Percentiles rank a stretch among this genome's conserved stretches.
Evolutionary conservation across 2,797 vertebrate genomes (phyloP).

Genomic region (Hapalemur alaotrensis): DNA sequence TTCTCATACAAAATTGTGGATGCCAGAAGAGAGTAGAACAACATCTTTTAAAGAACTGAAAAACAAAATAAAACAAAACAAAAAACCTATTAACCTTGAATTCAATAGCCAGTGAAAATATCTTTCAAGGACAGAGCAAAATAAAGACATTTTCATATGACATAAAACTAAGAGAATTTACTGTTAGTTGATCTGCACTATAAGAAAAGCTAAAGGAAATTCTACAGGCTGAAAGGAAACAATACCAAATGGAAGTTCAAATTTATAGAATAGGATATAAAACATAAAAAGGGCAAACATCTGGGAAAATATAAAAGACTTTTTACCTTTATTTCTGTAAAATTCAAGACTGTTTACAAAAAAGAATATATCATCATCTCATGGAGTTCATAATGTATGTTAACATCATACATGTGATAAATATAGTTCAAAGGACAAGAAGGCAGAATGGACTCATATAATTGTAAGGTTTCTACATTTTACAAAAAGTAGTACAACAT

Average conservation of each 20-base stretch:
- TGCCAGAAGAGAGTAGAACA: background rate
- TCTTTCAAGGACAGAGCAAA: background rate
- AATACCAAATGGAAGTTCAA: background rate
- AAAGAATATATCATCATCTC: background rate
- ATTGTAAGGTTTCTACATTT: background rate
- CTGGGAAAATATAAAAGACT: background rate
- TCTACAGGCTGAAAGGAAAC: background rate
- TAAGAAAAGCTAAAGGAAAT: background rate
- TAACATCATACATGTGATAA: background rate
- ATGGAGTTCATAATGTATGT: background rate
- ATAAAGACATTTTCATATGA: background rate
- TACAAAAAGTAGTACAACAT: background rate
- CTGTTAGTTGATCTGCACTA: background rate
- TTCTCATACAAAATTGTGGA: conserved; percentile 2
- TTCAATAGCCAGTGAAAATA: background rate
- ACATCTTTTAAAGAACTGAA: background rate
- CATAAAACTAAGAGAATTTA: background rate
- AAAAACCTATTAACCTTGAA: background rate
- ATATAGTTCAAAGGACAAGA: background rate
- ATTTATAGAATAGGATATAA: background rate
- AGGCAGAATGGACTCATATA: background rate
- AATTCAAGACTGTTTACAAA: background rate
- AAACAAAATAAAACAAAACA: background rate
- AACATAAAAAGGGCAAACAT: background rate
- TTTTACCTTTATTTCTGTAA: background rate